These are phyloP conservation scores for Ochropleura plecta DNA, from an alignment of 2,888 invertebrate genomes.

Conservation along the genomic window DNA sequence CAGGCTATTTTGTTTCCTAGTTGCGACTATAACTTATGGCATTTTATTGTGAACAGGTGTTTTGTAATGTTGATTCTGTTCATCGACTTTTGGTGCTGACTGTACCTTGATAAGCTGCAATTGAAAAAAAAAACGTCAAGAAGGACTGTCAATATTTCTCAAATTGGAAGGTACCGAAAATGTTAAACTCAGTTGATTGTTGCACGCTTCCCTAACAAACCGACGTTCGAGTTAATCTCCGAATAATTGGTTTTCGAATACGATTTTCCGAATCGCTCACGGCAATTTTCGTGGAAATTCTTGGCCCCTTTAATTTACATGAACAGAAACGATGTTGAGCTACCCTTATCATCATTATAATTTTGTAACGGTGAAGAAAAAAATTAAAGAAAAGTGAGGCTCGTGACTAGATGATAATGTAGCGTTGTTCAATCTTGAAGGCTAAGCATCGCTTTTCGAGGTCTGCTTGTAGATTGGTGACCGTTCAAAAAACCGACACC, in stretches of 20 bases:
- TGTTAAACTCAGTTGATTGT: conserved; percentile 37
- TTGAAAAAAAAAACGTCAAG: not conserved
- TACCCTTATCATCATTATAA: conserved; percentile 3
- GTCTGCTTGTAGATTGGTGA: too few relatives aligned
- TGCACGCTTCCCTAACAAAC: conserved; percentile 27
- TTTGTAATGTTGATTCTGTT: too few relatives aligned
- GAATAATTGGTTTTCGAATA: conserved; percentile 49
- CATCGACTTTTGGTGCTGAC: too few relatives aligned
- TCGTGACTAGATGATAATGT: not conserved
- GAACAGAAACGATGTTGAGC: conserved; percentile 24
- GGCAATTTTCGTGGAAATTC: conserved; percentile 30
- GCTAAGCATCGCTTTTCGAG: too few relatives aligned
- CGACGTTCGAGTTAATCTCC: conserved; percentile 38
- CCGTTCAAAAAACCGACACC: too few relatives aligned
- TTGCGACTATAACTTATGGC: too few relatives aligned
- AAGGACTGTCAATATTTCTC: conserved; percentile 4
- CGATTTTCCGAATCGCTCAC: conserved; percentile 40
- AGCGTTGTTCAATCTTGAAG: too few relatives aligned
- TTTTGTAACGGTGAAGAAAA: conserved; percentile 5
- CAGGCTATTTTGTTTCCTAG: too few relatives aligned
- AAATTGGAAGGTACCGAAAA: not conserved
- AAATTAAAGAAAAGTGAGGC: not conserved
- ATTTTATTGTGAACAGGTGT: too few relatives aligned
- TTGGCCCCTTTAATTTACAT: conserved; percentile 27
- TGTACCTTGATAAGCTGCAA: not conserved